A percentile compares a stretch with the other conserved stretches of the same genome.
Conservation (phyloP, 2,888 invertebrate genomes). For the Malachius bipustulatus region DNA sequence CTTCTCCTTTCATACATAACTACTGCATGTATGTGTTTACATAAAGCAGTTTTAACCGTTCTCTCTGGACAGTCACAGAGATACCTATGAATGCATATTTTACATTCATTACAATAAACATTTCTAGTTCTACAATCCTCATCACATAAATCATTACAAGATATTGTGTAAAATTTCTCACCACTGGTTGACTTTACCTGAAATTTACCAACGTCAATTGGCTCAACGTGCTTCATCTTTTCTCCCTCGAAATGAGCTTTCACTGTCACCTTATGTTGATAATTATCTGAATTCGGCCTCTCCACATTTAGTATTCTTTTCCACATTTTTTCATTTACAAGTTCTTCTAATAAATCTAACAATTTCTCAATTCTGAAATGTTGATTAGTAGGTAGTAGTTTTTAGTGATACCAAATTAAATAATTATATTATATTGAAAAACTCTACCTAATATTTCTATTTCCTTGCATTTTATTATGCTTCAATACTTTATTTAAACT, state of each 20-base stretch:
- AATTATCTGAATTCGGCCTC: conserved; percentile 8
- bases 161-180: no score
- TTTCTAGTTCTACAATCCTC: conserved; percentile 10
- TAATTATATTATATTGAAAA: no score
- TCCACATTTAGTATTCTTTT: no score
- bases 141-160: no score
- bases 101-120: conserved; percentile 12
- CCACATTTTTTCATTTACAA: conserved; percentile 7
- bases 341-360: conserved; percentile 4
- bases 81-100: conserved; percentile 13
- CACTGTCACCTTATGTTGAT: conserved; percentile 6
- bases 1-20: conserved; percentile 12
- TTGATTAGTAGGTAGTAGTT: no score
- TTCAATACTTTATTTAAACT: conserved; percentile 5
- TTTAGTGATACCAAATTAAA: no score
- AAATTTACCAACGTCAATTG: no score
- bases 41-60: conserved; percentile 8
- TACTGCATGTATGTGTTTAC: conserved; percentile 14
- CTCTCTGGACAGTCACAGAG: conserved; percentile 11
- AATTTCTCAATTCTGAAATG: conserved; percentile 8
- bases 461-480: conserved; percentile 5
- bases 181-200: no score
- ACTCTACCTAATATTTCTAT: no score
- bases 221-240: conserved; percentile 2
- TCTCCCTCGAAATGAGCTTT: conserved; percentile 8